Conservation (phyloP, 2,113 vertebrate genomes). For the Callionymus lyra region DNA sequence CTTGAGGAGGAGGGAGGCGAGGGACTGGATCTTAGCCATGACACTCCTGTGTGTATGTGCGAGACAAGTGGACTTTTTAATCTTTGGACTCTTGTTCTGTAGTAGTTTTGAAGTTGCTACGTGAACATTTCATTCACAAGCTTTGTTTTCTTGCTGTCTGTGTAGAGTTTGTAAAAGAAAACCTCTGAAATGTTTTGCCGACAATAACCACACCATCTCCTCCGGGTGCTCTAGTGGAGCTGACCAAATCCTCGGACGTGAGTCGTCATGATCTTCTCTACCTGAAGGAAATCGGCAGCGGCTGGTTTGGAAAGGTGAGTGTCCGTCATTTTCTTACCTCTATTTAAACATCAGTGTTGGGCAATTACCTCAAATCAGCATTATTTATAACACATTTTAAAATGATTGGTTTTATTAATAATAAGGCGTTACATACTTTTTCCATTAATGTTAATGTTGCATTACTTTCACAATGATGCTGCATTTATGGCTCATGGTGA, state of each 20-base stretch:
- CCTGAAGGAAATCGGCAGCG: slow-evolving; percentile 88
- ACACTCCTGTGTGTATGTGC: too few species aligned
- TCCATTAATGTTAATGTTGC: too few species aligned
- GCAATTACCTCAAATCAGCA: too few species aligned
- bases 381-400: too few species aligned
- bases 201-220: background rate
- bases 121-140: background rate
- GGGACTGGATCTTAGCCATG: background rate
- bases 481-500: too few species aligned
- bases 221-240: slow-evolving; percentile 67
- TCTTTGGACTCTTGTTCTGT: too few species aligned
- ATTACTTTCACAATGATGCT: too few species aligned
- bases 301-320: slow-evolving; percentile 94
- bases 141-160: background rate
- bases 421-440: too few species aligned
- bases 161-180: background rate
- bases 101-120: too few species aligned
- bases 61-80: too few species aligned
- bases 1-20: background rate
- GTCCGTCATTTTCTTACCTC: background rate
- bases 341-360: too few species aligned
- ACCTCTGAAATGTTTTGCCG: background rate
- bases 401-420: too few species aligned
- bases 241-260: slow-evolving; percentile 77
- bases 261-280: slow-evolving; percentile 85